Percentiles rank a stretch among this genome's conserved stretches.
Evolutionary conservation across 2,113 vertebrate species (phyloP).

Genomic region (Vidua macroura): DNA sequence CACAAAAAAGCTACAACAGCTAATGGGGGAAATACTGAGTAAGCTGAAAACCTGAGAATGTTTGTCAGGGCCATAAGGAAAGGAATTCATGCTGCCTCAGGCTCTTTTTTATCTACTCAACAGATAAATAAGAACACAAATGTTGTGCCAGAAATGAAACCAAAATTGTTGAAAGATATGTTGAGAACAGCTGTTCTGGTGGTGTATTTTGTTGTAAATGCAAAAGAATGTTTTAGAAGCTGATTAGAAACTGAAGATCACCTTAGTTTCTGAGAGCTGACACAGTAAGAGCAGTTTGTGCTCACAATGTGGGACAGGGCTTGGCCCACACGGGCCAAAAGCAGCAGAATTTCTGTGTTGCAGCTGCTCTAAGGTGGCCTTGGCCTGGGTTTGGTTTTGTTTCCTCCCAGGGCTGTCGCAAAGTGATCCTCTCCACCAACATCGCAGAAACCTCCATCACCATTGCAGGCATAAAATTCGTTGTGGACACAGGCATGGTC

Average conservation of each 20-base stretch:
- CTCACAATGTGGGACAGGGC: not conserved
- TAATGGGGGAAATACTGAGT: not conserved
- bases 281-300: not conserved
- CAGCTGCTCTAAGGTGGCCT: not conserved
- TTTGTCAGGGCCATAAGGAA: not conserved
- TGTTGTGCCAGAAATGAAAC: not conserved
- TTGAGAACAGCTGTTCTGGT: not conserved
- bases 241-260: not conserved
- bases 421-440: conserved; percentile 96
- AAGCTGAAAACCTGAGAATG: not conserved
- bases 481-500: conserved; percentile 97
- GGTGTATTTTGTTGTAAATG: not conserved
- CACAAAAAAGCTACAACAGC: not conserved
- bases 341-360: not conserved
- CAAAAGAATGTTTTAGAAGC: not conserved
- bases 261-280: not conserved
- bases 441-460: conserved; percentile 97
- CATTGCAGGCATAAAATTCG: conserved; percentile 91
- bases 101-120: not conserved
- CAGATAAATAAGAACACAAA: not conserved
- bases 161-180: not conserved
- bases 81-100: not conserved
- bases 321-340: not conserved
- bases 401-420: conserved; percentile 85
- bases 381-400: not conserved